Conservation (phyloP, 2,113 vertebrate genomes). For the Oncorhynchus clarkii region DNA sequence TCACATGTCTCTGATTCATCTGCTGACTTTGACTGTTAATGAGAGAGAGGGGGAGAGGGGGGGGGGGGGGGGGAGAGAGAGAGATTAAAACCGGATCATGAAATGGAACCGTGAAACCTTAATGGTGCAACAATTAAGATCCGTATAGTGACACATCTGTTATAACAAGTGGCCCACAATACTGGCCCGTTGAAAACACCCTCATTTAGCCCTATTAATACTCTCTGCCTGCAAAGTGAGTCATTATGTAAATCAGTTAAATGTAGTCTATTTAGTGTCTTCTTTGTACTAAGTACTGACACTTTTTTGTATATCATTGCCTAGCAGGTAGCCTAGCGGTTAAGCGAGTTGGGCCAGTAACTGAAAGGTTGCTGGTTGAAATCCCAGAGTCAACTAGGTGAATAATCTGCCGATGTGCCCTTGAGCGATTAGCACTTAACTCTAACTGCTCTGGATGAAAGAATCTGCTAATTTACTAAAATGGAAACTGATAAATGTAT, state of each 20-base stretch:
- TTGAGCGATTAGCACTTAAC: no score
- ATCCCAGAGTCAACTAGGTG: no score
- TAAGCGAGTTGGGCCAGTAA: no score
- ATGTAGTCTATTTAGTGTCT: background rate
- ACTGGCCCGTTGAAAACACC: constrained; percentile 29
- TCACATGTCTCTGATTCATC: no score
- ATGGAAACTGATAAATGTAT: no score
- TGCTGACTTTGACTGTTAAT: no score
- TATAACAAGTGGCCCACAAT: constrained; percentile 31
- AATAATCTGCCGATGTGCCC: no score
- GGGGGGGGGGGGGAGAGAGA: background rate
- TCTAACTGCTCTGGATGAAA: no score
- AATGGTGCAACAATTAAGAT: constrained; percentile 50
- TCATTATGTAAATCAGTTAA: constrained; percentile 1
- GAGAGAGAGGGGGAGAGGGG: background rate
- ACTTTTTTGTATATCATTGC: no score
- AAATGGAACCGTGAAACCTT: constrained; percentile 35
- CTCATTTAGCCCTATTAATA: background rate
- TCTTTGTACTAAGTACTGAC: background rate
- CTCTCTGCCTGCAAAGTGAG: background rate
- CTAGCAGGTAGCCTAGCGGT: no score
- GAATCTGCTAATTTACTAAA: no score
- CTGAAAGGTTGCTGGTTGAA: no score
- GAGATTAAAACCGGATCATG: constrained; percentile 14
- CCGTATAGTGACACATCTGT: constrained; percentile 11